These are phyloP conservation scores for Rhineura floridana DNA, from an alignment of 2,113 vertebrate species.

Conservation along the genomic window DNA sequence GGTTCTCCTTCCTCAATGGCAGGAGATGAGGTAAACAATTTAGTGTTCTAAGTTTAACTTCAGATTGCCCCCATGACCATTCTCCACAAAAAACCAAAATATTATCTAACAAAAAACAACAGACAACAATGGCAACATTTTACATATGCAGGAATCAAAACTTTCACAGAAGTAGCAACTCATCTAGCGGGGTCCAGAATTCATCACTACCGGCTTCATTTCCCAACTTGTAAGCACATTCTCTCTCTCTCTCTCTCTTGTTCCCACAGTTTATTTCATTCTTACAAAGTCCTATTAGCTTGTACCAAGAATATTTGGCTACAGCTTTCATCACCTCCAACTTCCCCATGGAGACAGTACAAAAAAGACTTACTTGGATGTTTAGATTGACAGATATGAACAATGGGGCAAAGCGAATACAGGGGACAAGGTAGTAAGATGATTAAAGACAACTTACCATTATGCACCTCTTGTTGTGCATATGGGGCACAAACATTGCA, in stretches of 20 bases:
- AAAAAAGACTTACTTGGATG: neutral
- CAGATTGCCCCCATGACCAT: neutral
- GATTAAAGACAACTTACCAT: neutral
- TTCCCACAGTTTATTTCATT: neutral
- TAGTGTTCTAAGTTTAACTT: neutral
- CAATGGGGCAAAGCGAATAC: neutral
- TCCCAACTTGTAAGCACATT: neutral
- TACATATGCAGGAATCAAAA: neutral
- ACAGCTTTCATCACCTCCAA: neutral
- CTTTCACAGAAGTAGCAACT: neutral
- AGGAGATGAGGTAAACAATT: neutral
- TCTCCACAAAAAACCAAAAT: neutral
- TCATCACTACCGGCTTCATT: neutral
- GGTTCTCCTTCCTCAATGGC: neutral
- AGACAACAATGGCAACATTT: neutral
- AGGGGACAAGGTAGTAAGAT: neutral
- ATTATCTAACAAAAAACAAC: neutral
- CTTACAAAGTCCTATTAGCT: neutral
- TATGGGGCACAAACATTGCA: neutral
- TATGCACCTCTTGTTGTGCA: neutral
- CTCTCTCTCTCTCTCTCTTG: neutral
- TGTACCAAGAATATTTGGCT: neutral
- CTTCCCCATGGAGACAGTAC: neutral
- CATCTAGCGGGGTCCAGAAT: neutral
- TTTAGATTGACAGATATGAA: neutral